Evolutionary conservation across 2,797 vertebrate genomes (phyloP).

Genomic region (Hipposideros larvatus): DNA sequence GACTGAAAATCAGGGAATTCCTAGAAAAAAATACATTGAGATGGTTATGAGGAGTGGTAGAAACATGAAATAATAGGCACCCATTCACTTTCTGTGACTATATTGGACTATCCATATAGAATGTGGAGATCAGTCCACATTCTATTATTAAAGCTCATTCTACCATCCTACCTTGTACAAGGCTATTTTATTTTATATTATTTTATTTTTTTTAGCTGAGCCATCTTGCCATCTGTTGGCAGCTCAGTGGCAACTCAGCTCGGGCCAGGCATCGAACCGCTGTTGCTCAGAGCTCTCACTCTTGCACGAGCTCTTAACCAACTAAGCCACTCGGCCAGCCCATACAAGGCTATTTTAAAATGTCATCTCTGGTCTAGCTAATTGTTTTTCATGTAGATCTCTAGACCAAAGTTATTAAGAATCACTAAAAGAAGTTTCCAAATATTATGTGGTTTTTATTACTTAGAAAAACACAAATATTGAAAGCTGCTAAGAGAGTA

Average conservation of each 20-base stretch:
- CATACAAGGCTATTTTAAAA: neutral
- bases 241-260: too few relatives aligned
- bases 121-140: neutral
- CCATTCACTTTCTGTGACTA: neutral
- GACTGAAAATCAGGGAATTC: neutral
- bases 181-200: too few relatives aligned
- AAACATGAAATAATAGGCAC: neutral
- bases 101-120: neutral
- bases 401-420: neutral
- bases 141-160: neutral
- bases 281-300: too few relatives aligned
- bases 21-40: neutral
- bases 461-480: neutral
- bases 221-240: too few relatives aligned
- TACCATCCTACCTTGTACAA: neutral
- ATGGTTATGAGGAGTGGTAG: neutral
- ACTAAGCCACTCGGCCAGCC: too few relatives aligned
- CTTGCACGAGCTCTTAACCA: too few relatives aligned
- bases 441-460: neutral
- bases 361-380: neutral
- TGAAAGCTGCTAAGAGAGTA: neutral
- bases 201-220: too few relatives aligned
- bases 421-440: neutral
- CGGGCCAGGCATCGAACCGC: too few relatives aligned
- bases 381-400: neutral